These are phyloP conservation scores for Cecidostiba fungosa DNA, from an alignment of 2,888 invertebrate species.

Conservation along the genomic window DNA sequence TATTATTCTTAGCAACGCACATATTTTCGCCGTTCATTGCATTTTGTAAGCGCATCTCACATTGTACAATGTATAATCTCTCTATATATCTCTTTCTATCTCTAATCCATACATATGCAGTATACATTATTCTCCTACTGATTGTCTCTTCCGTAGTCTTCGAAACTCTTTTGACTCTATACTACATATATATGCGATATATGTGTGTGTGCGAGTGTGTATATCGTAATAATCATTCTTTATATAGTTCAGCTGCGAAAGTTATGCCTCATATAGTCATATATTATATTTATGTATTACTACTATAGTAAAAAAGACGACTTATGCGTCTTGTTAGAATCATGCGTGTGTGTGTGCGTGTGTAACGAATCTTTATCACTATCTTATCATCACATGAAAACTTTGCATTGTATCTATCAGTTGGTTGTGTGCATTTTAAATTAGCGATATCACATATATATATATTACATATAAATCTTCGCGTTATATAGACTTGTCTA, in stretches of 20 bases:
- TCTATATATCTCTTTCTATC: background rate
- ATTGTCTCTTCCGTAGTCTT: slow-evolving; percentile 41
- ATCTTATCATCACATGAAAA: slow-evolving; percentile 31
- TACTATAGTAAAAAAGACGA: slow-evolving; percentile 51
- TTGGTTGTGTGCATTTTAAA: slow-evolving; percentile 60
- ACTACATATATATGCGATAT: slow-evolving; percentile 2
- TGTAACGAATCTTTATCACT: slow-evolving; percentile 27
- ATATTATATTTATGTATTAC: background rate
- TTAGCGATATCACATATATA: slow-evolving; percentile 24
- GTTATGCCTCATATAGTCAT: slow-evolving; percentile 26
- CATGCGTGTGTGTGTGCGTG: slow-evolving; percentile 16
- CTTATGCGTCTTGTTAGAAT: slow-evolving; percentile 50
- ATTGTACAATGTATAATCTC: background rate
- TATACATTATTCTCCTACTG: slow-evolving; percentile 24
- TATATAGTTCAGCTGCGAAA: slow-evolving; percentile 55
- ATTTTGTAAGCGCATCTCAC: slow-evolving; percentile 51
- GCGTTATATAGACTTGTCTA: slow-evolving; percentile 62
- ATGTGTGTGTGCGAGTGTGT: slow-evolving; percentile 25
- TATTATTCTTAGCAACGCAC: slow-evolving; percentile 24
- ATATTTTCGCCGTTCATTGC: slow-evolving; percentile 37
- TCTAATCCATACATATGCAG: background rate
- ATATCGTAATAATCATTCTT: slow-evolving; percentile 34
- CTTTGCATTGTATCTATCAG: slow-evolving; percentile 60
- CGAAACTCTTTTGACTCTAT: slow-evolving; percentile 33
- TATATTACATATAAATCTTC: background rate